Conservation (phyloP, 2,113 vertebrate genomes). For the Andinoacara biseriatus region DNA sequence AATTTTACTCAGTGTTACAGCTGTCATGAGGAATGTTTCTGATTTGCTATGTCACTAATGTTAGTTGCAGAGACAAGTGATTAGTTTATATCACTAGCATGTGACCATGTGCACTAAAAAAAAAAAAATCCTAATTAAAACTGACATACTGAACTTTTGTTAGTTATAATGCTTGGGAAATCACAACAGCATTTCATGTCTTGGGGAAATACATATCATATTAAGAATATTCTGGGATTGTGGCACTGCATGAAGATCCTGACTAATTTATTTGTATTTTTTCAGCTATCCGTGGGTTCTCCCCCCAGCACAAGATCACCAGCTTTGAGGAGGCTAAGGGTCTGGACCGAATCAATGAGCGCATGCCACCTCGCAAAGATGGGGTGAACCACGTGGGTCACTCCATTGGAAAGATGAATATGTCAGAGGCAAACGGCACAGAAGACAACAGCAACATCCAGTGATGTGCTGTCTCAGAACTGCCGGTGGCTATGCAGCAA, state of each 20-base stretch:
- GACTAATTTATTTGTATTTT: constrained; percentile 20
- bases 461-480: constrained; percentile 73
- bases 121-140: background rate
- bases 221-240: background rate
- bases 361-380: constrained; percentile 85
- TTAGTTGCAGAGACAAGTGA: background rate
- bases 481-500: constrained; percentile 66
- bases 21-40: background rate
- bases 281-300: constrained; percentile 84
- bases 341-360: constrained; percentile 86
- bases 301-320: constrained; percentile 86
- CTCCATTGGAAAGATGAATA: constrained; percentile 86
- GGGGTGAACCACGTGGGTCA: constrained; percentile 84
- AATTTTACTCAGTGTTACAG: background rate
- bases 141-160: background rate
- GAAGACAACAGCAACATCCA: constrained; percentile 86
- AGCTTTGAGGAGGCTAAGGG: constrained; percentile 86
- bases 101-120: background rate
- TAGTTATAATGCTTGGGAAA: background rate
- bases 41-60: background rate
- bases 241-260: background rate
- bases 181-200: background rate
- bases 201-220: background rate
- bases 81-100: background rate
- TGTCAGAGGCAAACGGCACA: constrained; percentile 85